A percentile compares a stretch with the other conserved stretches of the same genome.
Evolutionary conservation across 2,113 vertebrate species (phyloP).

Genomic region (Cisticola juncidis): DNA sequence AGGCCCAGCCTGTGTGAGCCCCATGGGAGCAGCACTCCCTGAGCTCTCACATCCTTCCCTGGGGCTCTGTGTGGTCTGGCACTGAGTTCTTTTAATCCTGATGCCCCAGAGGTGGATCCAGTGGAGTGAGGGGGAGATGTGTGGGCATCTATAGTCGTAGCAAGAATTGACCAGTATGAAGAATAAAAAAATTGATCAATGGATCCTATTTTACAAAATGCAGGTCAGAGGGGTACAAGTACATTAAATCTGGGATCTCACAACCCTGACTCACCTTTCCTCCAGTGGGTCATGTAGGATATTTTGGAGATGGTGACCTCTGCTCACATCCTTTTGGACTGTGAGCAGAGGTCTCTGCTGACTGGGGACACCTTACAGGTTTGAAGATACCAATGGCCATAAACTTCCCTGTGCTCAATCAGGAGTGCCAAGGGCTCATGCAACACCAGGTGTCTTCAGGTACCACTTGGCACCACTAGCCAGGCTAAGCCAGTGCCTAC

Average conservation of each 20-base stretch:
- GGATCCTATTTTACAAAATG: not conserved
- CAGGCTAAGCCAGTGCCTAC: not conserved
- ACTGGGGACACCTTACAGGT: not conserved
- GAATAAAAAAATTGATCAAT: not conserved
- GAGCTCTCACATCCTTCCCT: not conserved
- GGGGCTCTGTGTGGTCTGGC: not conserved
- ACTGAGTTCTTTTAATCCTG: not conserved
- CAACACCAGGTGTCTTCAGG: not conserved
- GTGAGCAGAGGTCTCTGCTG: not conserved
- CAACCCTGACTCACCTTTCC: accelerated
- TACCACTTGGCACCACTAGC: not conserved
- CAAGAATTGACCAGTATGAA: not conserved
- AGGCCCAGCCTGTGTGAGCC: not conserved
- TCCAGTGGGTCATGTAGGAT: accelerated
- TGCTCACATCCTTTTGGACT: not conserved
- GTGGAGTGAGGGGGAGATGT: accelerated
- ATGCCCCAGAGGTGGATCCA: not conserved
- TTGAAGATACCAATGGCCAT: not conserved
- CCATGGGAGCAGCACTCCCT: accelerated
- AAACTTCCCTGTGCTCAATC: not conserved
- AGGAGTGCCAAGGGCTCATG: not conserved
- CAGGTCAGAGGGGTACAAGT: accelerated
- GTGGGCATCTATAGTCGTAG: not conserved
- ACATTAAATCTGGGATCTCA: not conserved
- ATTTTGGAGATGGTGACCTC: not conserved